phyloP scores from a whole-genome alignment of 2,797 vertebrate genomes.

The Enteromius paludinosus region DNA sequence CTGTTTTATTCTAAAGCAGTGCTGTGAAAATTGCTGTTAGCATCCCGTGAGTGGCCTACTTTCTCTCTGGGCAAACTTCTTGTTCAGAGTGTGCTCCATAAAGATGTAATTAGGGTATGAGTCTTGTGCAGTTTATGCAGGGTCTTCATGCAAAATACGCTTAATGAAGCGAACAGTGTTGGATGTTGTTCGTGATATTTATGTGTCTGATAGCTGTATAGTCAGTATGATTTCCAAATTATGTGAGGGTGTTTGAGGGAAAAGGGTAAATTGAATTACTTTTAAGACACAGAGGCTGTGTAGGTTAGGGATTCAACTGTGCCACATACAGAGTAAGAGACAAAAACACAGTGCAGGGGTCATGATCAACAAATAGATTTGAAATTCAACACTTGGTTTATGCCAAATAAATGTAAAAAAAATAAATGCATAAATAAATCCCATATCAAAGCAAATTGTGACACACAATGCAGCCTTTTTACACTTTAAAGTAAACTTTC shows the following conservation, averaged over 20 bases:
- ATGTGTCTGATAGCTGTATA: not conserved
- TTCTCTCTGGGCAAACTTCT: not conserved
- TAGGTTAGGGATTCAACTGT: not conserved
- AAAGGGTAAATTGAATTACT: not conserved
- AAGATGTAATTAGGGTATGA: not conserved
- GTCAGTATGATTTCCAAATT: not conserved
- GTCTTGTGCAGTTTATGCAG: constrained; percentile 1
- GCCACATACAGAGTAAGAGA: not conserved
- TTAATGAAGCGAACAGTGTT: not conserved
- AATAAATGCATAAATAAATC: not conserved
- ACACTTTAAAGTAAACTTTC: not conserved
- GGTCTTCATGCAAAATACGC: not conserved
- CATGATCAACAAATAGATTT: not conserved
- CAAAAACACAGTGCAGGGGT: not conserved
- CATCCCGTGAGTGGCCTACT: constrained; percentile 16
- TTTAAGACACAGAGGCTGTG: not conserved
- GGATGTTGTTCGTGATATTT: not conserved
- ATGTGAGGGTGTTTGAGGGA: not conserved
- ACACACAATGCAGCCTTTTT: not conserved
- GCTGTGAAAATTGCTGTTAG: constrained; percentile 10
- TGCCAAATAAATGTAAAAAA: not conserved
- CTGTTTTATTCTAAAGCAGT: constrained; percentile 35
- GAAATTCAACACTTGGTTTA: not conserved
- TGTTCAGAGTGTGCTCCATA: constrained; percentile 16
- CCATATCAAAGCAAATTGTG: not conserved